Percentiles rank a stretch among this genome's conserved stretches.
These are phyloP conservation scores for Dasypolia templi DNA, from an alignment of 2,888 invertebrate genomes.

Conservation along the genomic window DNA sequence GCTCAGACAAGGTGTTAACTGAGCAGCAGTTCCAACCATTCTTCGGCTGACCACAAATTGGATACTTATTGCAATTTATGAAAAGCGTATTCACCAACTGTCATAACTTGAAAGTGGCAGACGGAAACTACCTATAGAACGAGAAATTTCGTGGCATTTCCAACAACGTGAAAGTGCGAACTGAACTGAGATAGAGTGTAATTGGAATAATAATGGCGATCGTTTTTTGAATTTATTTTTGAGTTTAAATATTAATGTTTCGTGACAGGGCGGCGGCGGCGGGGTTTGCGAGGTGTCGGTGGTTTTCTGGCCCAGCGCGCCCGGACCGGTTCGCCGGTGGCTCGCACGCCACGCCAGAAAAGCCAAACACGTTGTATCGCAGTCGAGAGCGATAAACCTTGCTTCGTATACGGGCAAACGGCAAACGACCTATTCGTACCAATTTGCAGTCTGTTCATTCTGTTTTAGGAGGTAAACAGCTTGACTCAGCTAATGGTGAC, in stretches of 20 bases:
- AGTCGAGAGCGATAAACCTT: conserved; percentile 87
- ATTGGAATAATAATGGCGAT: conserved; percentile 84
- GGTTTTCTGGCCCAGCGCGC: conserved; percentile 89
- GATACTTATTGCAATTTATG: conserved; percentile 68
- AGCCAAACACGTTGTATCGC: conserved; percentile 84
- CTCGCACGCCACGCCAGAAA: conserved; percentile 84
- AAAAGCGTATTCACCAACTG: conserved; percentile 68
- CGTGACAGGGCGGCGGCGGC: conserved; percentile 85
- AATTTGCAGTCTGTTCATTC: conserved; percentile 81
- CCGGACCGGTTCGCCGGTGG: conserved; percentile 86
- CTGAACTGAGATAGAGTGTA: conserved; percentile 75
- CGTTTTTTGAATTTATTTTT: conserved; percentile 81
- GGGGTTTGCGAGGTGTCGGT: conserved; percentile 85
- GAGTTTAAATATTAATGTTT: conserved; percentile 88
- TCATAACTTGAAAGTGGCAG: conserved; percentile 71
- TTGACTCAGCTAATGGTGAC: conserved; percentile 56
- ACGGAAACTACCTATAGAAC: conserved; percentile 62
- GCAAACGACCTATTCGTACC: conserved; percentile 86
- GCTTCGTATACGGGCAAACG: conserved; percentile 82
- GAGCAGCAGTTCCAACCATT: conserved; percentile 75
- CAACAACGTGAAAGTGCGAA: conserved; percentile 71
- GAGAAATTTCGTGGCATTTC: conserved; percentile 73
- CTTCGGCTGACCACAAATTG: conserved; percentile 77
- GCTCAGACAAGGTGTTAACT: conserved; percentile 84
- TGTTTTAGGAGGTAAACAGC: conserved; percentile 70